Percentiles rank a stretch among this genome's conserved stretches.
Conservation (phyloP, 1,140 invertebrate genomes). For the Neodiprion lecontei region DNA sequence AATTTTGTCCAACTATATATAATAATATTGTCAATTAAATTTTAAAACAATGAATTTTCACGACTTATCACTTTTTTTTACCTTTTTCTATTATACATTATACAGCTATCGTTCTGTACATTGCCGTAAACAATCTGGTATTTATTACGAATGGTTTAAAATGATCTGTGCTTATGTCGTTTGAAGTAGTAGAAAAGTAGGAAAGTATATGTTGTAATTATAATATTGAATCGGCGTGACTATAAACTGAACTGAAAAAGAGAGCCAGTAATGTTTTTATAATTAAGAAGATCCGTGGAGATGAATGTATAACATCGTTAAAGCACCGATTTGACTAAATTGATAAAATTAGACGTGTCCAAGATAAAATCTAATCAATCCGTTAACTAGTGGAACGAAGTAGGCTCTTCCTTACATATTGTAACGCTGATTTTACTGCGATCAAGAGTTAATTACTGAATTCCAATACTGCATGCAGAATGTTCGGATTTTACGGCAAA, state of each 20-base stretch:
- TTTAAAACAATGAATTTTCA: conserved; percentile 39
- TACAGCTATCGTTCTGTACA: background rate
- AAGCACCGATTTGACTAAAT: background rate
- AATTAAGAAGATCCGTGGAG: background rate
- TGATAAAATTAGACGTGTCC: background rate
- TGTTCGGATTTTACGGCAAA: too few relatives aligned
- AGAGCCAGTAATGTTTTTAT: background rate
- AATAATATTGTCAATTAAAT: conserved; percentile 55
- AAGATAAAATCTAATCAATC: too few relatives aligned
- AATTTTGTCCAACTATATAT: conserved; percentile 48
- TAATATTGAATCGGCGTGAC: background rate
- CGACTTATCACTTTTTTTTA: conserved; percentile 1
- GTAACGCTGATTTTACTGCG: too few relatives aligned
- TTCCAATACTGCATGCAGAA: too few relatives aligned
- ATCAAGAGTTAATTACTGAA: too few relatives aligned
- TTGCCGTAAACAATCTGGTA: background rate
- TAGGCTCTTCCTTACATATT: too few relatives aligned
- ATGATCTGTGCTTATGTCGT: background rate
- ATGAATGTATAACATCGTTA: background rate
- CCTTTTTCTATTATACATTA: background rate
- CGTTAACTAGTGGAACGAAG: too few relatives aligned
- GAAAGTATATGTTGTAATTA: background rate
- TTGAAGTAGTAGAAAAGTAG: background rate
- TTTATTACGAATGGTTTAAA: conserved; percentile 31
- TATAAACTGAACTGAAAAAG: background rate